Base-by-base conservation (phyloP, 2,797 vertebrate species). In the Mormyrops boulengeri region DNA sequence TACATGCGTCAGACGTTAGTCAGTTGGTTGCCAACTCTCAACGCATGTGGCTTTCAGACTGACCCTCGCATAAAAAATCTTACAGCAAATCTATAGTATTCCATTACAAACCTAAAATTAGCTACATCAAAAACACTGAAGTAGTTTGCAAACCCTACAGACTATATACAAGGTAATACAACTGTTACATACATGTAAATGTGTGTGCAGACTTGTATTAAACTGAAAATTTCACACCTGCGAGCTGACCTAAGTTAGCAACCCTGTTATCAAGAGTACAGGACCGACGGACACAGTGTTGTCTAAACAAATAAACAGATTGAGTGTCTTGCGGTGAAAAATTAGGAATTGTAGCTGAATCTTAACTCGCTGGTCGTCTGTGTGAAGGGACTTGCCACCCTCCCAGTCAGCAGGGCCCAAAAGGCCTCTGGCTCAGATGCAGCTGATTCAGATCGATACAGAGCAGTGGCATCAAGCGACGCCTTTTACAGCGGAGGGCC, bases 391-490 rank as follows among this genome's bases (percentile, higher is more conserved):
- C 14, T 5, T 77, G 30, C 11, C 69, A 5, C 3, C 1, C 26
- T 1, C 60, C 8, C 62, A 4, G 22, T 9, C 60, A 90, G 89
- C 55, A 44, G 4, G 19, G 80, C 69, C 88, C 69, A 80, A 53
- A 62, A 52, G 87, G 73, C 80, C 52, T 62, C 57, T 84, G 50
- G 89, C 88, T 89, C 90, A 90, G 84, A 90, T 73, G 22, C 9
- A 84, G 52, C 85, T 92, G 77, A 91, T 90, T 77, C 88, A 90
- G 90, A 91, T 88, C 89, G 87, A 91, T 90, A 91, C 47, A 22
- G 26, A 87, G 88, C 69, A 90, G 88, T 5, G 38, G 26, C 84
- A 89, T 34, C 90, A 85, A 62, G 60, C 80, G 86, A 7, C 38
- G 41, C 34, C 85, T 57, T 77, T 91, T 89, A 73, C 84, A 77